These are phyloP conservation scores for Symphodus melops DNA, from an alignment of 2,113 vertebrate genomes.

Conservation along the genomic window DNA sequence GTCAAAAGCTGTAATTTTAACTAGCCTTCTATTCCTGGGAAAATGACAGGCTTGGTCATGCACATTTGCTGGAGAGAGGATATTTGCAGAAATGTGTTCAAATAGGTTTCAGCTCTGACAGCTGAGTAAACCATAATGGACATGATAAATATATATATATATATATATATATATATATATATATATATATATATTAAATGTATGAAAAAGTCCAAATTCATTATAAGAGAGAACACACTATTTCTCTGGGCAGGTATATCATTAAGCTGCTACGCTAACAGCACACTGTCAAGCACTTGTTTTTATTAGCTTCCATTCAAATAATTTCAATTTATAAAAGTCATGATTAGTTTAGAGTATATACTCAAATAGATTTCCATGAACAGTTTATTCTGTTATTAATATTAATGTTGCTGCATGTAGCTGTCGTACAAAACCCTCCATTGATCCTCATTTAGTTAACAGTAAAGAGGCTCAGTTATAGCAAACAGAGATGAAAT, in stretches of 20 bases:
- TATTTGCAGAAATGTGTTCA: conserved; percentile 78
- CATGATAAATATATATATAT: too few relatives aligned
- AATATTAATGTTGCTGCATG: too few relatives aligned
- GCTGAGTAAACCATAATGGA: conserved; percentile 38
- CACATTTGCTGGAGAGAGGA: conserved; percentile 70
- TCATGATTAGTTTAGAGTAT: conserved; percentile 42
- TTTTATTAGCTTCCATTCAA: conserved; percentile 42
- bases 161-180: too few relatives aligned
- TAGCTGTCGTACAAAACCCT: too few relatives aligned
- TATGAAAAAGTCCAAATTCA: too few relatives aligned
- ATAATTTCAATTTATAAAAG: conserved; percentile 26
- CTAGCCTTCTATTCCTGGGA: conserved; percentile 83
- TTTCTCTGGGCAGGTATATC: too few relatives aligned
- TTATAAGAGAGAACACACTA: too few relatives aligned
- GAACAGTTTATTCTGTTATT: too few relatives aligned
- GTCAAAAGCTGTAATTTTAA: conserved; percentile 84
- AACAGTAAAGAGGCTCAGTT: too few relatives aligned
- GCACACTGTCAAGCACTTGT: conserved; percentile 5
- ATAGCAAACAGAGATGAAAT: too few relatives aligned
- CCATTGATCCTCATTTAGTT: too few relatives aligned
- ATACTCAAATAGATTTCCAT: conserved; percentile 24
- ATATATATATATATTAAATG: too few relatives aligned
- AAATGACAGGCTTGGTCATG: conserved; percentile 84
- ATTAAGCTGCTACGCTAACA: not conserved
- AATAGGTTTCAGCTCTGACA: conserved; percentile 57